Evolutionary conservation across 2,113 vertebrate species (phyloP).

Genomic region (Pelusios castaneus): DNA sequence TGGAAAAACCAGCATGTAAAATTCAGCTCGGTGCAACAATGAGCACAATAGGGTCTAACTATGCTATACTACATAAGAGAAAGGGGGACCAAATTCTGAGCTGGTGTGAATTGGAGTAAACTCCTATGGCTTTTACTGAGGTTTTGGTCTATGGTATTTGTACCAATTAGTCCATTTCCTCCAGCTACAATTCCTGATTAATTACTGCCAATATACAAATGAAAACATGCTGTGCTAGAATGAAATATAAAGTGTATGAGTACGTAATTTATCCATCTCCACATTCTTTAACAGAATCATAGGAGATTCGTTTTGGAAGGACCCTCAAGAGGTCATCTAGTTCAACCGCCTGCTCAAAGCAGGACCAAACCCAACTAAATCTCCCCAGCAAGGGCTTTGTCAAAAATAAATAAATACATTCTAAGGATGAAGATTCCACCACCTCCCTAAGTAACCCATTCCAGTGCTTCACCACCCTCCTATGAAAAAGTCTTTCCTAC

Average conservation of each 20-base stretch:
- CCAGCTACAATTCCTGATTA: background rate
- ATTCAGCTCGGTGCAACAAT: background rate
- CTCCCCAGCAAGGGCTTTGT: too few relatives aligned
- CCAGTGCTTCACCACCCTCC: too few relatives aligned
- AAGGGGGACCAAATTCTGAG: background rate
- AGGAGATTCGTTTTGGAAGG: too few relatives aligned
- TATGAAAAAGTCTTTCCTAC: too few relatives aligned
- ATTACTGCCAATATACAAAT: background rate
- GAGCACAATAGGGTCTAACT: background rate
- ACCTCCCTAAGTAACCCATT: too few relatives aligned
- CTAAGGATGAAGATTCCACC: too few relatives aligned
- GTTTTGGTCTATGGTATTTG: background rate
- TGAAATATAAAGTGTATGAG: background rate
- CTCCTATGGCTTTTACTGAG: background rate
- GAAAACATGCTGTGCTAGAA: background rate
- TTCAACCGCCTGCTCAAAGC: too few relatives aligned
- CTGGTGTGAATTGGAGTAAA: background rate
- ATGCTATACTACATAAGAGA: background rate
- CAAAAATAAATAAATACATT: too few relatives aligned
- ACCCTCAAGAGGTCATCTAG: too few relatives aligned
- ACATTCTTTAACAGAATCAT: background rate
- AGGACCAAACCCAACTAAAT: too few relatives aligned
- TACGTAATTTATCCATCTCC: background rate
- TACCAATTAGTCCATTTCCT: background rate
- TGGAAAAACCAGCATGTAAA: background rate